Evolutionary conservation across 2,797 vertebrate genomes (phyloP).

Genomic region (Poliocrania exsul): DNA sequence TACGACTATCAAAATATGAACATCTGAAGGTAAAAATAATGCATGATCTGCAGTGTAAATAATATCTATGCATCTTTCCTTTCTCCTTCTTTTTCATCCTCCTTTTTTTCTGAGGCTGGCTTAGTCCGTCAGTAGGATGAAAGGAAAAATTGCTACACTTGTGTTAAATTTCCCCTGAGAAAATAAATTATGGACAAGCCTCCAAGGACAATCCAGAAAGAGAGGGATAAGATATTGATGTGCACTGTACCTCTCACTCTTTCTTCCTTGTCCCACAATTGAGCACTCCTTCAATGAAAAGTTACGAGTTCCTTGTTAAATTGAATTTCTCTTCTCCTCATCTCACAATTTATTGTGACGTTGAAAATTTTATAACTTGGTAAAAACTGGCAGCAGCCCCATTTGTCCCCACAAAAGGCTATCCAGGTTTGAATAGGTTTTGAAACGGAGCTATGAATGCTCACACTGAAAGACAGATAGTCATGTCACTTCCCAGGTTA

Average conservation of each 20-base stretch:
- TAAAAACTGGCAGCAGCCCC: constrained; percentile 63
- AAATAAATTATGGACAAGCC: constrained; percentile 72
- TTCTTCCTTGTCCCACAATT: constrained; percentile 62
- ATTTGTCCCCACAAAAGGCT: constrained; percentile 66
- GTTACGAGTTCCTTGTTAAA: constrained; percentile 72
- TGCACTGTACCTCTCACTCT: constrained; percentile 50
- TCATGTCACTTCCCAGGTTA: constrained; percentile 38
- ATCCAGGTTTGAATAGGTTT: constrained; percentile 55
- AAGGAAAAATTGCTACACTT: constrained; percentile 75
- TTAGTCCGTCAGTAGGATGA: constrained; percentile 69
- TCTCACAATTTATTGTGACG: constrained; percentile 71
- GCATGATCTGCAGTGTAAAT: constrained; percentile 64
- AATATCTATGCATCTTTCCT: constrained; percentile 36
- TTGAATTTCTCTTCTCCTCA: constrained; percentile 70
- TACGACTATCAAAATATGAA: constrained; percentile 55
- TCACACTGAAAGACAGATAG: constrained; percentile 45
- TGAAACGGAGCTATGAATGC: constrained; percentile 30
- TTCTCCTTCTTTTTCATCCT: neutral
- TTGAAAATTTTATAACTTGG: constrained; percentile 74
- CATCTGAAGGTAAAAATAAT: constrained; percentile 66
- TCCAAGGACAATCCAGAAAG: constrained; percentile 69
- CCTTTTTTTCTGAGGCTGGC: constrained; percentile 5
- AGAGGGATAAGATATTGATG: constrained; percentile 72
- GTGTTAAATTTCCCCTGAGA: constrained; percentile 75
- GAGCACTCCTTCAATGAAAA: constrained; percentile 71